Evolutionary conservation across 2,113 vertebrate species (phyloP), one percentile per base, ranked within the genome.

Genomic region (Marmota monax): DNA sequence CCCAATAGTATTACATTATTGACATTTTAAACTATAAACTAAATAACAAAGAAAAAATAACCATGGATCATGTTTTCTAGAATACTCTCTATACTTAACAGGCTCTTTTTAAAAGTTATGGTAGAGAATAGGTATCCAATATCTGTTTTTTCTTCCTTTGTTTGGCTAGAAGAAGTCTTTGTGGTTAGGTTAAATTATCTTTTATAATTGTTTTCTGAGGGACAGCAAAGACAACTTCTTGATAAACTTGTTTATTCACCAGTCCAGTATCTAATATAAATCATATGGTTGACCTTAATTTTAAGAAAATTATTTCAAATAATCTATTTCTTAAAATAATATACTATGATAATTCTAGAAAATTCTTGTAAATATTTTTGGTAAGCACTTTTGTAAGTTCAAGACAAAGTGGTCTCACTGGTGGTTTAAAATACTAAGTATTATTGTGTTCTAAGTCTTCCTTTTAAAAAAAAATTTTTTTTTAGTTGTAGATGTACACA

Each of bases 251-350:
- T 83, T 84, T 94, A 85, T 74, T 86, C 63, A 83, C 42, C 72
- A 12, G 7, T 84, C 18, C 22, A 88, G 70, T 27, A 22, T 63
- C 77, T 74, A 83, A 88, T 84, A 89, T 56, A 90, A 86, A 77
- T 61, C 17, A 83, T 58, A 78, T 13, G 6, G 17, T 90, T 4
- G 18, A 76, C 39, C 90, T 25, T 63, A 88, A 32, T 74, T 95
- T 96, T 80, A 95, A 37, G 63, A 92, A 95, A 93, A 69, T 48
- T 42, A 96, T 76, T 69, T 88, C 42, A 65, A 91, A 72, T 96
- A 56, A 61, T 77, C 74, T 87, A 53, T 39, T 7, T 58, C 20
- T 58, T 72, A 69, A 91, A 83, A 96, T 23, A 79, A 70, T 79
- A 23, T 70, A 61, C 12, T 93, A 32, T 67, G 77, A 12, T 73